phyloP scores from a whole-genome alignment of 2,888 invertebrate genomes.

The Microctonus hyperodae region DNA sequence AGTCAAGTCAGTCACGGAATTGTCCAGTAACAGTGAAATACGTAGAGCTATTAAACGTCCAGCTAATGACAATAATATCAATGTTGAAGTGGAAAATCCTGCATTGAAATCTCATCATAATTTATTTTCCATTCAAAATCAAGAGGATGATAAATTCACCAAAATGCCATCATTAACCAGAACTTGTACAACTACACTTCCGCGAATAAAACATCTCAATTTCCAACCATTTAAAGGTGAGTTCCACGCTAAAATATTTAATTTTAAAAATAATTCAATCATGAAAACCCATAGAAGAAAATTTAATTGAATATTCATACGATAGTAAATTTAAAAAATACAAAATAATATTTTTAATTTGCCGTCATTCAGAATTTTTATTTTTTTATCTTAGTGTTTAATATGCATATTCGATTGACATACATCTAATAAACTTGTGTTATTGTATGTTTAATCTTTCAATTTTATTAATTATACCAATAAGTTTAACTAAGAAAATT shows the following conservation, averaged over 20 bases:
- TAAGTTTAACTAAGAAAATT: neutral
- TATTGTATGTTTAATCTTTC: neutral
- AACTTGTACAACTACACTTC: conserved; percentile 49
- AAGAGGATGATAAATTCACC: conserved; percentile 28
- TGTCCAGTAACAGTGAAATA: neutral
- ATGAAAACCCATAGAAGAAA: neutral
- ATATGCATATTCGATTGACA: neutral
- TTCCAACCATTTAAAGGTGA: conserved; percentile 47
- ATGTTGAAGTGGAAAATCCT: neutral
- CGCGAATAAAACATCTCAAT: conserved; percentile 50
- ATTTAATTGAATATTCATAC: too few relatives aligned
- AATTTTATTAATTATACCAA: neutral
- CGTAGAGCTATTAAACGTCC: neutral
- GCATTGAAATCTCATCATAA: neutral
- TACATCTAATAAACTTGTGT: neutral
- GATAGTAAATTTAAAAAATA: neutral
- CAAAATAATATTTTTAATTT: neutral
- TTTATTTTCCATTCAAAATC: neutral
- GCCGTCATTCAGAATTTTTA: neutral
- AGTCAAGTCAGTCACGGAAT: neutral
- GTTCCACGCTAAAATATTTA: conserved; percentile 21
- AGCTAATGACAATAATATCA: neutral
- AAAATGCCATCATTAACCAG: conserved; percentile 52
- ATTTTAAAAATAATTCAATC: neutral
- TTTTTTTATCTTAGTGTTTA: neutral